Percentiles rank a stretch among this genome's conserved stretches.
These are phyloP conservation scores for Limonius californicus DNA, from an alignment of 1,140 invertebrate species.

Conservation along the genomic window DNA sequence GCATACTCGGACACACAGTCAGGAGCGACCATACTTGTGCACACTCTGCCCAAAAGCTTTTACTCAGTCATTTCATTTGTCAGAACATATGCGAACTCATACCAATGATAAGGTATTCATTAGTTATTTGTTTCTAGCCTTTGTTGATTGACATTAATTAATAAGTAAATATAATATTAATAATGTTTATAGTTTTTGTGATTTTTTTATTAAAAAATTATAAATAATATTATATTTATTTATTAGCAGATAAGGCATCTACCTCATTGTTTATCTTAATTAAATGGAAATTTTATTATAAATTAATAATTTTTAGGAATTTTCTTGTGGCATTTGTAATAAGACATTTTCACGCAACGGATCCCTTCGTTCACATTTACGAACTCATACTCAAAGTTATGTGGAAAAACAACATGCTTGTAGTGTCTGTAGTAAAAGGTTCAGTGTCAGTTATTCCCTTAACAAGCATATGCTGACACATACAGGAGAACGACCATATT, in stretches of 20 bases:
- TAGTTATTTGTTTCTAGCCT: neutral
- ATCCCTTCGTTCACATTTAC: conserved; percentile 17
- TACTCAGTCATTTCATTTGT: conserved; percentile 18
- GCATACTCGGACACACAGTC: conserved; percentile 17
- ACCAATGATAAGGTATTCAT: conserved; percentile 11
- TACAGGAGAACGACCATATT: conserved; percentile 33
- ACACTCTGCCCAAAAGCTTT: conserved; percentile 19
- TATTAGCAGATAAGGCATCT: no score
- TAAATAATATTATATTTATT: no score
- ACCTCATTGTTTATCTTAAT: neutral
- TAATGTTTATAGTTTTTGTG: no score
- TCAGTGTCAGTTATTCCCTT: conserved; percentile 21
- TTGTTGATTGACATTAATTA: neutral
- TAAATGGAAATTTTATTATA: neutral
- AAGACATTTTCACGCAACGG: conserved; percentile 18
- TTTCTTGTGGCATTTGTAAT: conserved; percentile 18
- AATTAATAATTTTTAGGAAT: conserved; percentile 9
- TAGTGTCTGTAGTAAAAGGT: conserved; percentile 20
- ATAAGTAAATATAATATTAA: no score
- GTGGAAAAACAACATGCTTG: conserved; percentile 16
- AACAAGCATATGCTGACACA: conserved; percentile 35
- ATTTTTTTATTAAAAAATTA: no score
- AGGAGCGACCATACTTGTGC: conserved; percentile 20
- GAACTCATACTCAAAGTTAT: conserved; percentile 18
- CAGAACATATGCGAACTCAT: conserved; percentile 20